Conservation (phyloP, 2,888 invertebrate genomes). For the Oligia strigilis region DNA sequence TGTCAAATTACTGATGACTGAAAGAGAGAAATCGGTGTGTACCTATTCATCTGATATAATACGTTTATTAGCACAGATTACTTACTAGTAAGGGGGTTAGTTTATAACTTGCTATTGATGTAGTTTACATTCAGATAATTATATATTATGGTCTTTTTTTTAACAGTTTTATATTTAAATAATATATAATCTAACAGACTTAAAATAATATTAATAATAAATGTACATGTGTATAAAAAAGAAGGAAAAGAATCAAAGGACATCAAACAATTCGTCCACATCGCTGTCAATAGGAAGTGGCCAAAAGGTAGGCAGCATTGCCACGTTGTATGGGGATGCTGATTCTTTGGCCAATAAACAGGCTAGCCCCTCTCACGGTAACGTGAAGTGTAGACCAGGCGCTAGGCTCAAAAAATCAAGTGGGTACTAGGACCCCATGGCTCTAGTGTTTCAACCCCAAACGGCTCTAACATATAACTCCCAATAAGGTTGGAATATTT, state of each 20-base stretch:
- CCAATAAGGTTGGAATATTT: not conserved
- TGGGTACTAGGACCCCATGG: not conserved
- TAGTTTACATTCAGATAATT: not conserved
- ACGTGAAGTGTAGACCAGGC: not conserved
- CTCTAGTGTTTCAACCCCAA: not conserved
- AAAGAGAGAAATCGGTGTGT: too few species aligned
- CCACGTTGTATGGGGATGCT: not conserved
- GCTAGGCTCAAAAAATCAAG: not conserved
- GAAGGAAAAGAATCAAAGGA: too few species aligned
- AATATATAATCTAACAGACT: not conserved
- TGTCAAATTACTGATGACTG: too few species aligned
- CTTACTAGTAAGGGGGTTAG: too few species aligned
- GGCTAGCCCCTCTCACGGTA: not conserved
- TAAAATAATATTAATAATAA: not conserved
- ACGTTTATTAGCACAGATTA: too few species aligned
- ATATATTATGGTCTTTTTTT: too few species aligned
- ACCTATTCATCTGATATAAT: too few species aligned
- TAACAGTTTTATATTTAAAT: too few species aligned
- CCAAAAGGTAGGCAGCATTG: too few species aligned
- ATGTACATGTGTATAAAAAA: not conserved
- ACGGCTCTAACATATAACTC: not conserved
- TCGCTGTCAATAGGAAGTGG: too few species aligned
- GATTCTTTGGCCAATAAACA: not conserved
- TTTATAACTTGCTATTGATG: not conserved
- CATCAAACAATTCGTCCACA: too few species aligned